Percentiles rank a stretch among this genome's conserved stretches.
Evolutionary conservation across 2,113 vertebrate genomes (phyloP).

Genomic region (Heptranchias perlo): DNA sequence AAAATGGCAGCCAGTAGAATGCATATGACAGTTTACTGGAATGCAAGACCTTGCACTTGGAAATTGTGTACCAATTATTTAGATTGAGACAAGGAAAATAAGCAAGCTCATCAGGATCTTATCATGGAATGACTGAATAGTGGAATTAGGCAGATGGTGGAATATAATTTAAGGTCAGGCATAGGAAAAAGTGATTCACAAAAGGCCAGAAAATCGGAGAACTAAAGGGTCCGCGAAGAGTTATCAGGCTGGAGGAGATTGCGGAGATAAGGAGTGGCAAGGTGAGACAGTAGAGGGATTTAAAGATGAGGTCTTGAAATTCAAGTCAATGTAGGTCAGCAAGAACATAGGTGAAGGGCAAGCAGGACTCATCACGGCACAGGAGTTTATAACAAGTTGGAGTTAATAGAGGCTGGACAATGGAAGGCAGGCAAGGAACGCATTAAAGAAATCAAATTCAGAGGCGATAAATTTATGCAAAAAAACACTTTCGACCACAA

Average conservation of each 20-base stretch:
- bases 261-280: background rate
- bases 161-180: background rate
- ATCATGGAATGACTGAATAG: background rate
- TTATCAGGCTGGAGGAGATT: background rate
- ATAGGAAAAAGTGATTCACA: background rate
- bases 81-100: background rate
- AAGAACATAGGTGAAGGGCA: no score
- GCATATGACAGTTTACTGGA: no score
- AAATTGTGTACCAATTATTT: background rate
- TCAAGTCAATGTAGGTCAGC: background rate
- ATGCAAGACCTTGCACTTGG: no score
- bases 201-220: background rate
- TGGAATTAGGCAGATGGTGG: background rate
- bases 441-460: background rate
- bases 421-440: background rate
- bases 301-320: background rate
- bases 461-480: no score
- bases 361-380: no score
- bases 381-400: background rate
- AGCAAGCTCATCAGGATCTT: background rate
- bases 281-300: background rate
- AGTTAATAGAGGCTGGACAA: background rate
- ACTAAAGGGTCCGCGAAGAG: background rate
- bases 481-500: no score
- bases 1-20: background rate